Base-by-base conservation (phyloP, 1,140 invertebrate species). In the Zaprionus ghesquierei region DNA sequence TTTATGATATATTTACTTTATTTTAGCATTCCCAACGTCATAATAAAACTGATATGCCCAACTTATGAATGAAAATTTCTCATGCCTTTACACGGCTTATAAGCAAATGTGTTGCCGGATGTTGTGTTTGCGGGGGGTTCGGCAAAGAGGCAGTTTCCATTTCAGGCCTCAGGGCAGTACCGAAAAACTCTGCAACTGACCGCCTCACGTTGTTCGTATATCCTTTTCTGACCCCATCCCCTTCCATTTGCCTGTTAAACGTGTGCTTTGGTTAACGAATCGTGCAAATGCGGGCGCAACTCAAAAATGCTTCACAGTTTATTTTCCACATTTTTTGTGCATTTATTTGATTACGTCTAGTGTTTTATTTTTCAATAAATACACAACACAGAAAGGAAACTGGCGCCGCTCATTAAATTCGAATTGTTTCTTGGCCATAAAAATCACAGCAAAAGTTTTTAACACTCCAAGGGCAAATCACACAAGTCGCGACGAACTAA, bases 191-290 rank as follows among this genome's bases (percentile, higher is more conserved):
- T 81, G 81, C 44, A 87, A 73, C 81, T 87, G 81, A 86, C 81
- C 81, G 70, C 35, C 27, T 31, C 23, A 64, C 22, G 69, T 38
- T 66, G 64, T 51, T 46, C 55, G 54, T 15, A 46, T 70, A 49
- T 22, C 65, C 59, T 1, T 53, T 35, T n/a, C n/a, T n/a, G n/a
- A n/a, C n/a, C 41, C 49, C 41, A 20, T 12, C 46, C 8, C 12
- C 15, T 38, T n/a, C 27, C 13, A n/a, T 18, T 53, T 46, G 63
- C 66, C 75, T 64, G 61, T 71, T 89, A 8, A 91, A 91, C 87
- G 81, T 91, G 89, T 91, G 84, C 90, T 84, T 91, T 91, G 90
- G 91, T 91, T 91, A 91, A 91, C 90, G 90, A 91, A 91, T 91
- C 90, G 90, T 90, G 79, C 87, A 91, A 90, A 91, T 91, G 90